Evolutionary conservation across 2,888 invertebrate genomes (phyloP), one percentile per base, ranked within the genome.

Genomic region (Eupithecia centaureata): DNA sequence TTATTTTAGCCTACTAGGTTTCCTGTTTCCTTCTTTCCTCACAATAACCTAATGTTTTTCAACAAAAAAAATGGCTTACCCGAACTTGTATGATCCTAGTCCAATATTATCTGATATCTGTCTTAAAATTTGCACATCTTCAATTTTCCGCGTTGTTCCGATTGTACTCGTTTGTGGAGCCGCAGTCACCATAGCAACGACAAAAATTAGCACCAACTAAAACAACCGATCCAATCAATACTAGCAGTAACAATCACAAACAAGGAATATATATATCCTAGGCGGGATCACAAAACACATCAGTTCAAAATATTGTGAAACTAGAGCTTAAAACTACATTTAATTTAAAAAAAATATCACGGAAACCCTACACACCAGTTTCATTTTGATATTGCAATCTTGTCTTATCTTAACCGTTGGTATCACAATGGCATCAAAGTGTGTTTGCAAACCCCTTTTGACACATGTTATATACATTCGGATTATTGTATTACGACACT

Each of bases 201-300:
- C 79, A 70, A 84, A 82, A 77, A 89, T 80, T 66, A 90, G 80
- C 79, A 94, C 87, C 82, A 94, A 82, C 90, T 91, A 86, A 76
- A 86, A 77, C 75, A 76, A 77, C 63, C 67, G 69, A 65, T 63
- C 32, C n/a, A 18, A 47, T 47, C 2, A 0, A 47, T 3, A 47
- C 47, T n/a, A n/a, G n/a, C n/a, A n/a, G n/a, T n/a, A n/a, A n/a
- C n/a, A n/a, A n/a, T n/a, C n/a, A n/a, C n/a, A n/a, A n/a, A n/a
- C n/a, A n/a, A n/a, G n/a, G n/a, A n/a, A n/a, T n/a, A n/a, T n/a
- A n/a, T n/a, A n/a, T n/a, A n/a, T n/a, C n/a, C n/a, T n/a, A n/a
- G n/a, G n/a, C n/a, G n/a, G n/a, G 1, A 12, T 47, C 22, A 52
- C 13, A 47, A 47, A 47, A 47, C 32, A 32, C 25, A 25, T 2